phyloP scores from a whole-genome alignment of 2,113 vertebrate species.

The Brachyistius frenatus region DNA sequence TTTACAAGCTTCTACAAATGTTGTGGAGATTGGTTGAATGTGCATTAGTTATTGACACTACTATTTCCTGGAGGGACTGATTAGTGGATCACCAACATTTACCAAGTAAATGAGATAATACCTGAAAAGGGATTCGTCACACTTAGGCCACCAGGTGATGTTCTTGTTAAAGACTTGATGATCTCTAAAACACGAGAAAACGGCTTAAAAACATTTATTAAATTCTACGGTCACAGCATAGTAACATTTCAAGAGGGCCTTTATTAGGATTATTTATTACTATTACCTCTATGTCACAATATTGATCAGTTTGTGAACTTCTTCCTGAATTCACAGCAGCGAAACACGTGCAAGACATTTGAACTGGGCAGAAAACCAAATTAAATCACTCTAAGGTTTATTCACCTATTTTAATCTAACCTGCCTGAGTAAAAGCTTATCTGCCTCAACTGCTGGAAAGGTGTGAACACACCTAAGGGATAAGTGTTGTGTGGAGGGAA shows the following conservation, averaged over 20 bases:
- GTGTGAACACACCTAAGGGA: slow-evolving; percentile 62
- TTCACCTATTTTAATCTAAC: not conserved
- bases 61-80: too few species aligned
- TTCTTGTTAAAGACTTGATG: not conserved
- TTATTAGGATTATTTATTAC: too few species aligned
- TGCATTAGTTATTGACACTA: too few species aligned
- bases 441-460: slow-evolving; percentile 3
- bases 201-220: not conserved
- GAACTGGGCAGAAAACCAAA: not conserved
- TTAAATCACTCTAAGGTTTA: not conserved
- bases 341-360: not conserved
- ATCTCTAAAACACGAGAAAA: not conserved
- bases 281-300: not conserved
- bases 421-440: slow-evolving; percentile 6
- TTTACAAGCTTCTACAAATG: too few species aligned
- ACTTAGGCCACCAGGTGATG: not conserved
- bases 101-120: slow-evolving; percentile 12
- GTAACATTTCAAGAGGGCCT: not conserved
- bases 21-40: too few species aligned
- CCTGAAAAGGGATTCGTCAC: slow-evolving; percentile 6
- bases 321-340: not conserved
- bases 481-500: slow-evolving; percentile 70
- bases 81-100: not conserved
- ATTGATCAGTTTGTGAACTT: not conserved
- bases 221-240: not conserved